phyloP scores from a whole-genome alignment of 2,797 vertebrate genomes.

The Melanitta fusca region DNA sequence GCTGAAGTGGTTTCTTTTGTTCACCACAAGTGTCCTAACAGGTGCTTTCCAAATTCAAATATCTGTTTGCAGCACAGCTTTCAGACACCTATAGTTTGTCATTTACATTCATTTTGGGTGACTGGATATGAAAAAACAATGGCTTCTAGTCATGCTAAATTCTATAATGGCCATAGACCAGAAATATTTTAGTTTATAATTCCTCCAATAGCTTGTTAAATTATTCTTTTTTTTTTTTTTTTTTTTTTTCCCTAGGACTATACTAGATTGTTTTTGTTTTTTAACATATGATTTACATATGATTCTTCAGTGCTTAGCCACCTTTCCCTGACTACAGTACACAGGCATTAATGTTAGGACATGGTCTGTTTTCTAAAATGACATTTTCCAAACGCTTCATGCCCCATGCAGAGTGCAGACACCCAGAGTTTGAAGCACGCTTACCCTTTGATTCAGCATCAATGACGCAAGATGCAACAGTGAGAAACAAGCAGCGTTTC shows the following conservation, averaged over 20 bases:
- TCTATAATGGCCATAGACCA: neutral
- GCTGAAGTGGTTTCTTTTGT: fast-evolving
- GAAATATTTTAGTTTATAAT: neutral
- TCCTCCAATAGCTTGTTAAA: conserved; percentile 33
- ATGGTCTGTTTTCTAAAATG: conserved; percentile 62
- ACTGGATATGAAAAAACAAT: conserved; percentile 37
- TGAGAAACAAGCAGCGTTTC: conserved; percentile 72
- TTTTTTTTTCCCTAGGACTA: neutral
- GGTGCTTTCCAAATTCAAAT: neutral
- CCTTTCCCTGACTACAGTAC: neutral
- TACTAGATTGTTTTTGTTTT: neutral
- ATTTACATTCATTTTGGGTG: neutral
- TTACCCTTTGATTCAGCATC: conserved; percentile 46
- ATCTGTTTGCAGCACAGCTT: neutral
- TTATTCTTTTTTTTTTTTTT: neutral
- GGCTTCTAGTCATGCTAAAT: neutral
- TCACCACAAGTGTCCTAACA: neutral
- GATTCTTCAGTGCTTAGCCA: neutral
- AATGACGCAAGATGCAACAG: conserved; percentile 51
- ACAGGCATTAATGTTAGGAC: neutral
- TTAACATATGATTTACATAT: neutral
- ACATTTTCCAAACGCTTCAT: neutral
- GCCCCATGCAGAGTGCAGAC: conserved; percentile 68
- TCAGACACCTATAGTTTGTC: neutral
- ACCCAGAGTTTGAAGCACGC: conserved; percentile 36